Evolutionary conservation across 2,113 vertebrate species (phyloP).

Genomic region (Centropus bengalensis): DNA sequence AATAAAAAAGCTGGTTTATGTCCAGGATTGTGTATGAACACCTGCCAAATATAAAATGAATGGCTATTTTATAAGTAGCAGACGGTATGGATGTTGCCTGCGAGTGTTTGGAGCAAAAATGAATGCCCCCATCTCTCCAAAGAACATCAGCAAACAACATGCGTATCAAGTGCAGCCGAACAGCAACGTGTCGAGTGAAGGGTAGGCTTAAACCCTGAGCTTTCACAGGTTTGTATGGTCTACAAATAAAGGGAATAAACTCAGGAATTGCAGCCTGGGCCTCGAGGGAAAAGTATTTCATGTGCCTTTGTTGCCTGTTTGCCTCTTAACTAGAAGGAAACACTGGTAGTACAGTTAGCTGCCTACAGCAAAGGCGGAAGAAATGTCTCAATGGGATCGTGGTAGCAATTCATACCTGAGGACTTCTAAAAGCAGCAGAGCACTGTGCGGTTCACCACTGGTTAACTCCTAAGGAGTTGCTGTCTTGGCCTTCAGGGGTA

Average conservation of each 20-base stretch:
- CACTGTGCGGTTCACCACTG: accelerated
- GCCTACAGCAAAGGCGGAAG: not conserved
- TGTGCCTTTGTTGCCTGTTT: not conserved
- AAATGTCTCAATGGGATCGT: not conserved
- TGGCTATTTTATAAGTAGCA: not conserved
- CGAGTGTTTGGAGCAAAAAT: not conserved
- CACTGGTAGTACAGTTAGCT: not conserved
- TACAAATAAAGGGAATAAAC: not conserved
- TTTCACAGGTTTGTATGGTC: not conserved
- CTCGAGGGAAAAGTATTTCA: not conserved
- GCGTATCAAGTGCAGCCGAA: not conserved
- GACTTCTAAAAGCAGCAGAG: not conserved
- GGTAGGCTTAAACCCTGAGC: not conserved
- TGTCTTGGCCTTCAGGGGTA: not conserved
- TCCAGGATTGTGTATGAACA: not conserved
- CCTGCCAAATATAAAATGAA: not conserved
- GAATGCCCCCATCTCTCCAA: not conserved
- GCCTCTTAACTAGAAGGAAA: not conserved
- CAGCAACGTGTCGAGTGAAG: not conserved
- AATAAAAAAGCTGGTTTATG: not conserved
- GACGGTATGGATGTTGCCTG: not conserved
- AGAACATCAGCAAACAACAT: not conserved
- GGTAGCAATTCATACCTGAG: not conserved
- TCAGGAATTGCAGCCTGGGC: not conserved
- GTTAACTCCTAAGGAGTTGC: not conserved